These are phyloP conservation scores for Zapus hudsonius DNA, from an alignment of 2,113 vertebrate genomes.

Conservation along the genomic window DNA sequence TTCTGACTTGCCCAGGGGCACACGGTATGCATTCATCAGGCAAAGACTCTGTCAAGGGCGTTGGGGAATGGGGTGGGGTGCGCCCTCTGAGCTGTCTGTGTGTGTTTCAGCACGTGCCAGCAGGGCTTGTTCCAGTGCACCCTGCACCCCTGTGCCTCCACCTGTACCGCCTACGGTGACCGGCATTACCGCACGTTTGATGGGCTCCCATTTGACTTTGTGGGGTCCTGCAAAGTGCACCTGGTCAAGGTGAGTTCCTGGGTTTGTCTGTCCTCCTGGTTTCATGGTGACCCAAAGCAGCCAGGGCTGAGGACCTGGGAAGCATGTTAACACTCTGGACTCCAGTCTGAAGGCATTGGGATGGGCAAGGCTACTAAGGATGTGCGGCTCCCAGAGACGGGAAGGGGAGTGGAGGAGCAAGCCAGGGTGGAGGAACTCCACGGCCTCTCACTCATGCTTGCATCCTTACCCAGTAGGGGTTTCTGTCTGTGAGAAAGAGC, in stretches of 20 bases:
- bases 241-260: slow-evolving; percentile 92
- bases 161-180: slow-evolving; percentile 95
- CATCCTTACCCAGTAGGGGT: background rate
- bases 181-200: slow-evolving; percentile 97
- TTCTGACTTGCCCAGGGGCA: background rate
- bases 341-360: background rate
- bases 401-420: background rate
- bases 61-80: fast-evolving
- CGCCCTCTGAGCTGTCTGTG: fast-evolving
- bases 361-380: too few relatives aligned
- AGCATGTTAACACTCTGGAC: background rate
- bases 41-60: background rate
- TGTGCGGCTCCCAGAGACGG: background rate
- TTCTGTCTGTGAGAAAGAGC: background rate
- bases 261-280: background rate
- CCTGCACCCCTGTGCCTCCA: slow-evolving; percentile 94
- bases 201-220: slow-evolving; percentile 94
- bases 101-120: slow-evolving; percentile 91
- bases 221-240: slow-evolving; percentile 94
- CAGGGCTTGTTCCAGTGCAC: slow-evolving; percentile 93
- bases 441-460: background rate
- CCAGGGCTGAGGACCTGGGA: background rate
- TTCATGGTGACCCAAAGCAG: background rate
- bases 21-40: background rate
- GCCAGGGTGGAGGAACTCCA: background rate